phyloP scores from a whole-genome alignment of 2,888 invertebrate genomes.

The Hydropsyche betteni region DNA sequence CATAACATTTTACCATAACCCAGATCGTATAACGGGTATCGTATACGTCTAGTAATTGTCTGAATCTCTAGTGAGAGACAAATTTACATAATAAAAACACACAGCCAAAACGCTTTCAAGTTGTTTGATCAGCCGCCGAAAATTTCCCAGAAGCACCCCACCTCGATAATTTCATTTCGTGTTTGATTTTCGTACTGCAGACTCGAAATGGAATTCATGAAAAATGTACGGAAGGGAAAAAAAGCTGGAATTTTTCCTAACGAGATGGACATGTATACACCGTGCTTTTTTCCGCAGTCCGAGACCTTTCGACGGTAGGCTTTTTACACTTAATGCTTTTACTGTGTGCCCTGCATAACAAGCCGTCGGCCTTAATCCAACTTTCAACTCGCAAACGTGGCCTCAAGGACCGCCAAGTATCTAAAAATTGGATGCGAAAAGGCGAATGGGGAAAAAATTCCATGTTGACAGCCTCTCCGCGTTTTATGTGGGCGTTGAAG shows the following conservation, averaged over 20 bases:
- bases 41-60: not conserved
- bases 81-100: conserved; percentile 1
- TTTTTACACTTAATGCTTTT: conserved; percentile 16
- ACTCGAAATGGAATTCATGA: too few relatives aligned
- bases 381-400: conserved; percentile 1
- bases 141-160: too few relatives aligned
- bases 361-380: conserved; percentile 11
- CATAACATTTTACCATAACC: not conserved
- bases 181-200: too few relatives aligned
- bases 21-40: not conserved
- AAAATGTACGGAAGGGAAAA: too few relatives aligned
- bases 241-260: not conserved
- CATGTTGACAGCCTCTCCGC: too few relatives aligned
- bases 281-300: not conserved
- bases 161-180: too few relatives aligned
- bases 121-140: too few relatives aligned
- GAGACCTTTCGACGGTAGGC: not conserved
- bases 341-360: conserved; percentile 18
- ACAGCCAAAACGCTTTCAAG: too few relatives aligned
- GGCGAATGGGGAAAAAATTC: too few relatives aligned
- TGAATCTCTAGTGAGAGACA: not conserved
- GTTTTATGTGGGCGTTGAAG: too few relatives aligned
- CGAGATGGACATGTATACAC: not conserved
- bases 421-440: conserved; percentile 3
- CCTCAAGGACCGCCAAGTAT: not conserved